Percentiles rank a stretch among this genome's conserved stretches.
These are phyloP conservation scores for human DNA, from an alignment of 2,113 vertebrate genomes.

Conservation along the genomic window DNA sequence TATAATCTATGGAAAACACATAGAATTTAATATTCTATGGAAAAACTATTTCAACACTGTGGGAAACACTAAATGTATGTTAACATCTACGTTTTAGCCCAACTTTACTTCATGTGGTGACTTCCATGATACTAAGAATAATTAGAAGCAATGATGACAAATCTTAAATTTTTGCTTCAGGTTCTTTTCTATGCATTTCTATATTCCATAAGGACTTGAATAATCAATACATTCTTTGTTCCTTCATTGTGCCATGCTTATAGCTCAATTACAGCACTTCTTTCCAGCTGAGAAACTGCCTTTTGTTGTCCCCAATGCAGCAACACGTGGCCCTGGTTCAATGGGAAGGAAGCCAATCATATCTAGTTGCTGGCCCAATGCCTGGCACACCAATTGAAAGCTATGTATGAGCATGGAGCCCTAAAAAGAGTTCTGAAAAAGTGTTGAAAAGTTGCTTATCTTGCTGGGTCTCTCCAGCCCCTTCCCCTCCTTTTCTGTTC, in stretches of 20 bases:
- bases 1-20: background rate
- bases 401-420: background rate
- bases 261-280: slow-evolving; percentile 41
- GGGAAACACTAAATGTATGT: background rate
- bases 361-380: background rate
- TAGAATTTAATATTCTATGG: background rate
- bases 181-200: background rate
- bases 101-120: background rate
- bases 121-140: background rate
- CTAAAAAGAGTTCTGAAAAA: background rate
- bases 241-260: background rate
- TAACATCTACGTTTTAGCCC: background rate
- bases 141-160: background rate
- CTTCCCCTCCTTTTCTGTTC: background rate
- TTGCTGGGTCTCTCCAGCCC: background rate
- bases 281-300: slow-evolving; percentile 30
- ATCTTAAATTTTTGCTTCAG: background rate
- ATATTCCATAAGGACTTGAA: background rate
- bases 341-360: slow-evolving; percentile 14
- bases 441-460: background rate
- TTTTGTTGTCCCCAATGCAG: background rate
- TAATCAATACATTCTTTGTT: slow-evolving; percentile 51
- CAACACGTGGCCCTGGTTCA: background rate
- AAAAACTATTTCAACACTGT: background rate
- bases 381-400: background rate